Evolutionary conservation across 2,888 invertebrate genomes (phyloP).

Genomic region (Diabrotica balteata): DNA sequence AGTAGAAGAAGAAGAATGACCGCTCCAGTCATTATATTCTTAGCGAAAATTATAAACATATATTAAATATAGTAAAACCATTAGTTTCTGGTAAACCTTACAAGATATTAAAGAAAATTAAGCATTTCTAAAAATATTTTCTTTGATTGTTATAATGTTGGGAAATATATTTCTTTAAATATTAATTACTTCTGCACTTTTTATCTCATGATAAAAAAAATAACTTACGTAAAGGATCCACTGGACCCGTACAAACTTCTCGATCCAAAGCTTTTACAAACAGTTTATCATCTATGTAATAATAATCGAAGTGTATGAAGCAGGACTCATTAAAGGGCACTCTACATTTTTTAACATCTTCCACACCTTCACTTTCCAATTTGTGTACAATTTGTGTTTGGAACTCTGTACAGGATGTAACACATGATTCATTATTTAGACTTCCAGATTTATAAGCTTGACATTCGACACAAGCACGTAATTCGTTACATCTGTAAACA

Average conservation of each 20-base stretch:
- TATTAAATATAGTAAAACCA: too few relatives aligned
- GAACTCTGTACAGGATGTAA: conserved; percentile 50
- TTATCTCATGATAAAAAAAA: too few relatives aligned
- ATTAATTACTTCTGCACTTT: too few relatives aligned
- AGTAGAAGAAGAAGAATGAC: too few relatives aligned
- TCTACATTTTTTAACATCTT: conserved; percentile 57
- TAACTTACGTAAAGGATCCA: too few relatives aligned
- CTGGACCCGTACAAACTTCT: conserved; percentile 49
- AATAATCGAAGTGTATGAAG: conserved; percentile 61
- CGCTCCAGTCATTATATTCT: too few relatives aligned
- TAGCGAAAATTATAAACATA: too few relatives aligned
- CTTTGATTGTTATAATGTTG: too few relatives aligned
- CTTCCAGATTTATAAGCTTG: conserved; percentile 61
- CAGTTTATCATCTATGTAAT: conserved; percentile 53
- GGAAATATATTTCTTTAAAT: too few relatives aligned
- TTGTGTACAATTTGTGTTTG: conserved; percentile 53
- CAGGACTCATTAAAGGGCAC: conserved; percentile 60
- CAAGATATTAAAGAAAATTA: too few relatives aligned
- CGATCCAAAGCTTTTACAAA: conserved; percentile 61
- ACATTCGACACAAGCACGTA: conserved; percentile 77
- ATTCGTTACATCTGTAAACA: conserved; percentile 66
- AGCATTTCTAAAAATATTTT: too few relatives aligned
- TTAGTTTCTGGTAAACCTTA: too few relatives aligned
- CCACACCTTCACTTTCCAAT: conserved; percentile 49
- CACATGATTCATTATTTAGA: conserved; percentile 50